These are phyloP conservation scores for Epinotia demarniana DNA, from an alignment of 2,888 invertebrate genomes.

Conservation along the genomic window DNA sequence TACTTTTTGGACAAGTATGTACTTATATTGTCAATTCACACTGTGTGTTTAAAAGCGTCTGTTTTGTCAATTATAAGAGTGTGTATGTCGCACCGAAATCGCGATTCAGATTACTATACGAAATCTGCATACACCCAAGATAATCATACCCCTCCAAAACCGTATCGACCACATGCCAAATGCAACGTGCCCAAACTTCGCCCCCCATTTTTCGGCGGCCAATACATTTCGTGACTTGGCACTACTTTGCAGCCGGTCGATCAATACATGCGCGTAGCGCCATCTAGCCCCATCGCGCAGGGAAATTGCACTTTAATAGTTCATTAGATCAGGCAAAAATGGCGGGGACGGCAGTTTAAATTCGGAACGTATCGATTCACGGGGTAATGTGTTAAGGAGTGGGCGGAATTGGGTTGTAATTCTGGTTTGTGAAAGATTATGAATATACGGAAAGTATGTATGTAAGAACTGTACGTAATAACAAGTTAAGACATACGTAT, in stretches of 20 bases:
- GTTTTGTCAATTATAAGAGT: too few relatives aligned
- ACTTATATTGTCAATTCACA: too few relatives aligned
- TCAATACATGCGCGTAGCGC: slow-evolving; percentile 83
- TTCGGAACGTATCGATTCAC: slow-evolving; percentile 81
- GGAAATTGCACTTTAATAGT: slow-evolving; percentile 85
- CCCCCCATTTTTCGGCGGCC: slow-evolving; percentile 82
- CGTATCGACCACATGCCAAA: background rate
- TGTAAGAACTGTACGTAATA: too few relatives aligned
- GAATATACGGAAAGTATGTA: too few relatives aligned
- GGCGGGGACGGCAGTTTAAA: slow-evolving; percentile 83
- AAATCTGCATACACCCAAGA: background rate
- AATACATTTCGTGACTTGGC: slow-evolving; percentile 85
- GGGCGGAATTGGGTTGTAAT: background rate
- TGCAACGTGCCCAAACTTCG: slow-evolving; percentile 24
- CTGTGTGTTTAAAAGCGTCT: too few relatives aligned
- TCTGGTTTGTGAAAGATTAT: background rate
- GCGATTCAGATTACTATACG: background rate
- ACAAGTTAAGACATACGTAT: too few relatives aligned
- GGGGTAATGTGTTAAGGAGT: slow-evolving; percentile 47
- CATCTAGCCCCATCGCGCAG: slow-evolving; percentile 82
- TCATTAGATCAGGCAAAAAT: slow-evolving; percentile 84
- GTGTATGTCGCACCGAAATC: background rate
- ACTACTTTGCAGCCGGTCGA: slow-evolving; percentile 76
- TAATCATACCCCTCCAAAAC: background rate
- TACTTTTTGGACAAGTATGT: too few relatives aligned